phyloP scores from a whole-genome alignment of 2,888 invertebrate species.

The Arrhopalites spinosus region DNA sequence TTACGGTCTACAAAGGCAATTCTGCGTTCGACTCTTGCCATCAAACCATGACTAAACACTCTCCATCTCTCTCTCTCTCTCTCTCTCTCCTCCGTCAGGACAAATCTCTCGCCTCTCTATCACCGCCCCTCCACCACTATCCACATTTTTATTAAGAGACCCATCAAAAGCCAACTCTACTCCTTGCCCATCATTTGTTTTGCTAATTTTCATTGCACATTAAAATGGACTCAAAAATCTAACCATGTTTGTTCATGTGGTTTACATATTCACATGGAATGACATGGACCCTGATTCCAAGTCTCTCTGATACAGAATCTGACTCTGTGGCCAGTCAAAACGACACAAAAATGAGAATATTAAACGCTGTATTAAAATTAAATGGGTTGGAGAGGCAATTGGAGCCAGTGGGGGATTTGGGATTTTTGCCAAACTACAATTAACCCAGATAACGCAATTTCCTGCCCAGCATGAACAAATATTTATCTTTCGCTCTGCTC shows the following conservation, averaged over 20 bases:
- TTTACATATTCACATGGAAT: background rate
- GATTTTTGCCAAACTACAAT: conserved; percentile 51
- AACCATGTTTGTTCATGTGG: background rate
- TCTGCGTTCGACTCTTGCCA: background rate
- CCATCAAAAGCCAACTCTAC: no score
- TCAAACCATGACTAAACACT: conserved; percentile 3
- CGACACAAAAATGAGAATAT: background rate
- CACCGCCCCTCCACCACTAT: background rate
- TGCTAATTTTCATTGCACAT: no score
- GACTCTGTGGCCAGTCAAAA: background rate
- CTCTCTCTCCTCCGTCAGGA: background rate
- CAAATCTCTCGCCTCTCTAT: background rate
- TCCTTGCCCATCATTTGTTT: no score
- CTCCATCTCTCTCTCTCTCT: background rate
- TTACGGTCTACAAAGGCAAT: conserved; percentile 2
- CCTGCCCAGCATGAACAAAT: conserved; percentile 49
- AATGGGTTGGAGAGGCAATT: conserved; percentile 1
- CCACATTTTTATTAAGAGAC: background rate
- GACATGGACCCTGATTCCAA: background rate
- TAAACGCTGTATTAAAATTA: conserved; percentile 2
- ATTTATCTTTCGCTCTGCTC: conserved; percentile 27
- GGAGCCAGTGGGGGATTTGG: conserved; percentile 12
- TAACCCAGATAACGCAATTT: conserved; percentile 53
- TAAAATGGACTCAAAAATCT: no score
- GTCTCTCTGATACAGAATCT: background rate